These are phyloP conservation scores for Apeira syringaria DNA, from an alignment of 2,888 invertebrate species.

Conservation along the genomic window DNA sequence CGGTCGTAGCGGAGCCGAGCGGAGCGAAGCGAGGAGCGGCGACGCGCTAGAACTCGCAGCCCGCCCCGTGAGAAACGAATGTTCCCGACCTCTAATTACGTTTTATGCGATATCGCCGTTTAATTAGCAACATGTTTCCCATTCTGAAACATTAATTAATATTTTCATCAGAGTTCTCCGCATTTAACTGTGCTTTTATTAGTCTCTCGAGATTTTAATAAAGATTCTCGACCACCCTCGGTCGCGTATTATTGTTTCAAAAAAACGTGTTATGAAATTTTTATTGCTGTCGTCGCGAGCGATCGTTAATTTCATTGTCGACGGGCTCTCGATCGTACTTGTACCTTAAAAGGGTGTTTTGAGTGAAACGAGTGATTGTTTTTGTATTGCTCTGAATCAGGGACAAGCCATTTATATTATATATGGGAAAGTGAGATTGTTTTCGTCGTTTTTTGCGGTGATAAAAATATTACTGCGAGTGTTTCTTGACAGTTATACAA, in stretches of 20 bases:
- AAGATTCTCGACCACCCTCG: conserved; percentile 80
- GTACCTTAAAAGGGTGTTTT: conserved; percentile 48
- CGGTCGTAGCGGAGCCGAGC: conserved; percentile 20
- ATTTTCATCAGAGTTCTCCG: conserved; percentile 81
- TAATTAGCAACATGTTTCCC: conserved; percentile 82
- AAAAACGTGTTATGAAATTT: conserved; percentile 70
- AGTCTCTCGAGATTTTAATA: conserved; percentile 80
- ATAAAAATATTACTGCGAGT: conserved; percentile 53
- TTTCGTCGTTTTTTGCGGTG: conserved; percentile 52
- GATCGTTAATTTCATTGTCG: conserved; percentile 58
- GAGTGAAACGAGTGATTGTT: conserved; percentile 41
- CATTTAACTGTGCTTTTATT: conserved; percentile 82
- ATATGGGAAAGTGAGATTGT: conserved; percentile 39
- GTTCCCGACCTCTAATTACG: conserved; percentile 80
- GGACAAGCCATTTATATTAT: conserved; percentile 47
- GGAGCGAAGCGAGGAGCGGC: conserved; percentile 14
- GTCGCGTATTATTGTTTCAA: conserved; percentile 71
- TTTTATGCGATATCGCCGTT: conserved; percentile 82
- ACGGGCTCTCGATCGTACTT: conserved; percentile 54
- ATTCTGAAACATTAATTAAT: conserved; percentile 82
- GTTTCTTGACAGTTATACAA: conserved; percentile 46
- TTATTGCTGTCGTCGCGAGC: conserved; percentile 57
- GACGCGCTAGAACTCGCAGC: conserved; percentile 40
- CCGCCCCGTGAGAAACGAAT: conserved; percentile 76
- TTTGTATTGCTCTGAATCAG: conserved; percentile 36